Conservation (phyloP, 2,113 vertebrate genomes). For the Pseudolaguvia tuberculata region DNA sequence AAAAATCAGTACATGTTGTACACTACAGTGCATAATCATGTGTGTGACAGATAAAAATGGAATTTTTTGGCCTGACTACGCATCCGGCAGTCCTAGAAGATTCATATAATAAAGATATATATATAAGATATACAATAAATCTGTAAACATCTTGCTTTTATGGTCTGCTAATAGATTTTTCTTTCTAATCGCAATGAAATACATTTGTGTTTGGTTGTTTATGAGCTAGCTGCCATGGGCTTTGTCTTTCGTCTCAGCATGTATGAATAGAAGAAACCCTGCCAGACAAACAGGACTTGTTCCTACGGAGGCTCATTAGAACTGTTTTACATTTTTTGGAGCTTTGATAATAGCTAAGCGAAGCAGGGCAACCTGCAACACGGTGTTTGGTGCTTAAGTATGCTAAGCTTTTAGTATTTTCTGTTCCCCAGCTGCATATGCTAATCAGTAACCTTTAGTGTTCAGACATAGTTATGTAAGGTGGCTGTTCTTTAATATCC, state of each 20-base stretch:
- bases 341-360: neutral
- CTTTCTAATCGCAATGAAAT: slow-evolving; percentile 48
- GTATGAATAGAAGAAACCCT: slow-evolving; percentile 38
- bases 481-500: neutral
- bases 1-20: too few species aligned
- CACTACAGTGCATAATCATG: too few species aligned
- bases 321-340: slow-evolving; percentile 15
- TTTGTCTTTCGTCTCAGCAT: slow-evolving; percentile 35
- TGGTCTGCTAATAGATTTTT: slow-evolving; percentile 17
- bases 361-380: neutral
- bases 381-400: neutral
- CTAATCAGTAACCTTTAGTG: slow-evolving; percentile 17
- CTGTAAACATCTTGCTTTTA: neutral
- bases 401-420: neutral
- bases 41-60: too few species aligned
- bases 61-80: too few species aligned
- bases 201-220: slow-evolving; percentile 43
- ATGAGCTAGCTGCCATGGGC: slow-evolving; percentile 12
- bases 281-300: slow-evolving; percentile 25
- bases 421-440: neutral
- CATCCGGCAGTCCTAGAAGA: too few species aligned
- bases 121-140: too few species aligned
- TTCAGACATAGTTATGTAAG: slow-evolving; percentile 8
- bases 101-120: too few species aligned
- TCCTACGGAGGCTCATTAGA: slow-evolving; percentile 43